phyloP scores from a whole-genome alignment of 2,888 invertebrate species.

The Andrena minutula region DNA sequence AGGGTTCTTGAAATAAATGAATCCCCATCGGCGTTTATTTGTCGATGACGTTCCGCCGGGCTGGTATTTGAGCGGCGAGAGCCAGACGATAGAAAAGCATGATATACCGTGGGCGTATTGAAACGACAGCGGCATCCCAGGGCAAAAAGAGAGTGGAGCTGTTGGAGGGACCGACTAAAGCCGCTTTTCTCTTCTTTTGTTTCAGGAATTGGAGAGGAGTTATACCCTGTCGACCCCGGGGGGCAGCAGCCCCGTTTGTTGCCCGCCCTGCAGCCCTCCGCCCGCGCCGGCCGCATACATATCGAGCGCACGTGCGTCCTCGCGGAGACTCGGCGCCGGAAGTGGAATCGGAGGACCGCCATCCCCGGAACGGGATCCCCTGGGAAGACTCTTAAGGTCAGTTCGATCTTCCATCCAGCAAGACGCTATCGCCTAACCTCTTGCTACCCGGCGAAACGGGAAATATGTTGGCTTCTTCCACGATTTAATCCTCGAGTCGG shows the following conservation, averaged over 20 bases:
- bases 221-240: slow-evolving; percentile 81
- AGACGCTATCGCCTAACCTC: background rate
- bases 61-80: background rate
- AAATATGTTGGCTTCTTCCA: slow-evolving; percentile 21
- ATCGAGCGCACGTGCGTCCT: slow-evolving; percentile 82
- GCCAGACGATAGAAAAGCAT: slow-evolving; percentile 1
- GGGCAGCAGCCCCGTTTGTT: slow-evolving; percentile 79
- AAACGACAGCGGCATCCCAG: background rate
- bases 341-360: slow-evolving; percentile 75
- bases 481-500: slow-evolving; percentile 2
- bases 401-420: slow-evolving; percentile 23
- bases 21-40: slow-evolving; percentile 27
- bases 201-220: slow-evolving; percentile 81
- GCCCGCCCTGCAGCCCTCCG: slow-evolving; percentile 81
- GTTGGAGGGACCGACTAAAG: slow-evolving; percentile 33
- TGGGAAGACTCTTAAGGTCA: slow-evolving; percentile 79
- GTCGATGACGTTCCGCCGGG: background rate
- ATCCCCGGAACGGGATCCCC: slow-evolving; percentile 80
- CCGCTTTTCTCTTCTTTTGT: slow-evolving; percentile 56
- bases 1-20: slow-evolving; percentile 12
- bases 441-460: background rate
- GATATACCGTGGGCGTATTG: slow-evolving; percentile 27
- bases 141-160: background rate
- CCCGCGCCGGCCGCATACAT: slow-evolving; percentile 83
- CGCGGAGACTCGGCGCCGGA: slow-evolving; percentile 77